Conservation (phyloP, 2,888 invertebrate species). For the Helicoverpa assulta region DNA sequence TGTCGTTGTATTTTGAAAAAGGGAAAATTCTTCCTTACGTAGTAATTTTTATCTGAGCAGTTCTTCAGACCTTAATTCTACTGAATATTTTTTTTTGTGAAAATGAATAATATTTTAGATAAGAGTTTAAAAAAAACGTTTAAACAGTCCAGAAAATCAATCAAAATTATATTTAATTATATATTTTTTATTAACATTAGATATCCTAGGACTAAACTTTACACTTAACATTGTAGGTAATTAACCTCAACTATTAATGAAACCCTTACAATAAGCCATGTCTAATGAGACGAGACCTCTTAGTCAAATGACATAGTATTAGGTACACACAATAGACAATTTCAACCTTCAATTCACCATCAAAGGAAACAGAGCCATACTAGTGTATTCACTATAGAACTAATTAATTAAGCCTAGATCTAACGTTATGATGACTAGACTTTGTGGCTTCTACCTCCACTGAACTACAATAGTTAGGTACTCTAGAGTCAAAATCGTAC, state of each 20-base stretch:
- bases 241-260: too few relatives aligned
- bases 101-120: too few relatives aligned
- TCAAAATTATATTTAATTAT: too few relatives aligned
- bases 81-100: too few relatives aligned
- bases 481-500: not conserved
- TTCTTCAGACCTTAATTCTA: too few relatives aligned
- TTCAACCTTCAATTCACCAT: not conserved
- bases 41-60: too few relatives aligned
- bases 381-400: slow-evolving; percentile 14
- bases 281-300: not conserved
- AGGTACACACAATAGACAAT: not conserved
- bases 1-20: not conserved
- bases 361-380: slow-evolving; percentile 22
- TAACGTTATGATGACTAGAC: slow-evolving; percentile 37
- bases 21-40: not conserved
- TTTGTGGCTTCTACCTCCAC: slow-evolving; percentile 12
- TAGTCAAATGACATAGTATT: too few relatives aligned
- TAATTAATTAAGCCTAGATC: slow-evolving; percentile 47
- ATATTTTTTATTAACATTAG: too few relatives aligned
- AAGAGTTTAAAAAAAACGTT: too few relatives aligned
- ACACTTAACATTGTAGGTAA: too few relatives aligned
- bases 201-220: too few relatives aligned
- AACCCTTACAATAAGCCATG: not conserved
- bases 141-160: too few relatives aligned
- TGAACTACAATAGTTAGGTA: slow-evolving; percentile 13